Percentiles rank a stretch among this genome's conserved stretches.
Conservation (phyloP, 2,113 vertebrate species). For the Paracanthobrama guichenoti region DNA sequence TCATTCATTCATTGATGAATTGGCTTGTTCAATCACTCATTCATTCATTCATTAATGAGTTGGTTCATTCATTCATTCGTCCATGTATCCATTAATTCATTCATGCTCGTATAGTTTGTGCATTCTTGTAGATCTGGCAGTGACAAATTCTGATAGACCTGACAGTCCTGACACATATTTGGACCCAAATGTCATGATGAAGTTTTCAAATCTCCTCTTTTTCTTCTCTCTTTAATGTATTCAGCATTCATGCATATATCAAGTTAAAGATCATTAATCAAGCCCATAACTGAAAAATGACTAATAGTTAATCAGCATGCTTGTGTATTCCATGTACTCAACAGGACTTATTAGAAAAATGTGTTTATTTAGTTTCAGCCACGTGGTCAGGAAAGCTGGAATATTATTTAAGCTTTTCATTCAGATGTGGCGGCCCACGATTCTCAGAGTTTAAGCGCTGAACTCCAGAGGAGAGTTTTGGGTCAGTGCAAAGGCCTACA, state of each 20-base stretch:
- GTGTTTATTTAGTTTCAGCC: slow-evolving; percentile 2
- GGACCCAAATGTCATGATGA: neutral
- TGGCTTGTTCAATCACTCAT: neutral
- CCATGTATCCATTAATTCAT: neutral
- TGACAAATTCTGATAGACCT: neutral
- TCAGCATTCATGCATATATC: slow-evolving; percentile 1
- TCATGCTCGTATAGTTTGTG: neutral
- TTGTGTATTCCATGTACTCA: slow-evolving; percentile 13
- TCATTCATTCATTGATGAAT: neutral
- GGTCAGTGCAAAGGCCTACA: slow-evolving; percentile 25
- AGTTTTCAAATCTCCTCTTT: neutral
- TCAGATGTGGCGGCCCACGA: neutral
- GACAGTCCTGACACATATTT: neutral
- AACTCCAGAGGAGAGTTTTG: neutral
- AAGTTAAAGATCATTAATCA: slow-evolving; percentile 5
- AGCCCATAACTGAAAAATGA: slow-evolving; percentile 1
- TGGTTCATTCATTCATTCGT: no score
- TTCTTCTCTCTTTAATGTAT: slow-evolving; percentile 5
- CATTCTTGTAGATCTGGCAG: neutral
- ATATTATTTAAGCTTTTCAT: slow-evolving; percentile 16
- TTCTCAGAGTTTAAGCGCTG: slow-evolving; percentile 10
- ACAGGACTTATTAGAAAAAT: slow-evolving; percentile 6
- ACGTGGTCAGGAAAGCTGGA: slow-evolving; percentile 3
- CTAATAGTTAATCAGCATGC: slow-evolving; percentile 2
- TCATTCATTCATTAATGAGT: neutral